Evolutionary conservation across 1,140 invertebrate genomes (phyloP), one percentile per base, ranked within the genome.

Genomic region (Phocides pigmalion): DNA sequence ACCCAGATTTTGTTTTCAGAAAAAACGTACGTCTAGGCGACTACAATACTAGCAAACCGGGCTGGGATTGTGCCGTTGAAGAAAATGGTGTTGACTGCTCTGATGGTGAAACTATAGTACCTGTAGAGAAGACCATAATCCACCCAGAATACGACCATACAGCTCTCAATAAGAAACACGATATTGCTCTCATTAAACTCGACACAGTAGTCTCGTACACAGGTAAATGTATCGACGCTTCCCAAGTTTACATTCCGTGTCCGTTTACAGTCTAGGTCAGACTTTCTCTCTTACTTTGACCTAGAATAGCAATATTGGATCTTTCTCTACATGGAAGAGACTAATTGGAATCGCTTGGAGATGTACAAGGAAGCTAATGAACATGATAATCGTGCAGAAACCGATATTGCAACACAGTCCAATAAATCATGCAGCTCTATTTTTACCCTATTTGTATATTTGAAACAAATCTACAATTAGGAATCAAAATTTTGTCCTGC

Each of bases 131-230:
- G 19, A 69, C 59, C 12, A 84, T 79, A 25, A 17, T 76, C 0
- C 87, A 91, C 54, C 73, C 74, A 0, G 44, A 76, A 4, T 89
- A 88, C 71, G 63, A 84, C 6, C 71, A 65, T 0, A 42, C 22
- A 0, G 69, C 70, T 3, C 6, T 44, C 0, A 56, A 72, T 2
- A 65, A 73, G 41, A 74, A 70, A 37, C 68, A 91, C 58, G 89
- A 91, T 20, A 86, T 91, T n/a, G 89, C 78, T 5, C 46, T 92
- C 2, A 62, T 92, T 3, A 79, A 72, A 54, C 54, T 89, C 22
- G 41, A 15, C 4, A 15, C 50, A n/a, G 20, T 59, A 19, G 82
- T 76, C 3, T 76, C 72, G 0, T 89, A 73, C 41, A 79, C 74
- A 49, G 79, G 86, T 87, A 54, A 19, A 32, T 25, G 5, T 28